A percentile compares a stretch with the other conserved stretches of the same genome.
Conservation (phyloP, 2,797 vertebrate genomes). For the Bovichtus diacanthus region DNA sequence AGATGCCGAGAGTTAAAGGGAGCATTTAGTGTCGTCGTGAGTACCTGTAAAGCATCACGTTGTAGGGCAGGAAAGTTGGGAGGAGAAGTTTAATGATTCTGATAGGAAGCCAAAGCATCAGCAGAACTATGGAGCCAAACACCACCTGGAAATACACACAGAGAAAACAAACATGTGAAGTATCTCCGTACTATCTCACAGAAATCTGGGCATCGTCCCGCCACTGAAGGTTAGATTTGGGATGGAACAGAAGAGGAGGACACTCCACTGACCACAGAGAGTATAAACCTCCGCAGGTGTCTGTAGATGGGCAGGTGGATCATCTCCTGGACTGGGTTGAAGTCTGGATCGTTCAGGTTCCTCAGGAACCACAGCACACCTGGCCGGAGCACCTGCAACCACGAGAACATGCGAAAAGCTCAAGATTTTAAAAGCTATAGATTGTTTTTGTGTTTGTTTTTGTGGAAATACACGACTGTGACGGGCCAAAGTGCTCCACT, state of each 20-base stretch:
- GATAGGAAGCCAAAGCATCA: slow-evolving; percentile 98
- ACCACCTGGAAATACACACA: slow-evolving; percentile 87
- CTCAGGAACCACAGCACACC: slow-evolving; percentile 98
- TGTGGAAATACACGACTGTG: neutral
- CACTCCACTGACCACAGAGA: slow-evolving; percentile 91
- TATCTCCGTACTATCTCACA: neutral
- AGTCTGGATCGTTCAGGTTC: slow-evolving; percentile 98
- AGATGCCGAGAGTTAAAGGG: neutral
- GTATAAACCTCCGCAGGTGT: slow-evolving; percentile 95
- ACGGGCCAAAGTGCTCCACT: slow-evolving; percentile 12
- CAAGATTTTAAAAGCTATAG: neutral
- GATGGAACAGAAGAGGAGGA: neutral
- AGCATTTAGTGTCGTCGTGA: neutral
- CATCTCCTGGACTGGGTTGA: slow-evolving; percentile 98
- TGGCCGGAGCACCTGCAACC: slow-evolving; percentile 91
- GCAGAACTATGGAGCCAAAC: slow-evolving; percentile 95
- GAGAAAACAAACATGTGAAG: slow-evolving; percentile 1
- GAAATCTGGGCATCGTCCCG: neutral
- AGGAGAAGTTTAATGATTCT: slow-evolving; percentile 93
- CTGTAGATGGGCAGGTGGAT: slow-evolving; percentile 97
- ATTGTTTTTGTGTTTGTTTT: neutral
- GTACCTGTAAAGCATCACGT: slow-evolving; percentile 98
- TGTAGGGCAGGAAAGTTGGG: slow-evolving; percentile 94
- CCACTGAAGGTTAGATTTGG: no score
- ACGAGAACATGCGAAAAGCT: neutral